Percentiles rank a stretch among this genome's conserved stretches.
Evolutionary conservation across 2,797 vertebrate species (phyloP).

Genomic region (Sciurus carolinensis): DNA sequence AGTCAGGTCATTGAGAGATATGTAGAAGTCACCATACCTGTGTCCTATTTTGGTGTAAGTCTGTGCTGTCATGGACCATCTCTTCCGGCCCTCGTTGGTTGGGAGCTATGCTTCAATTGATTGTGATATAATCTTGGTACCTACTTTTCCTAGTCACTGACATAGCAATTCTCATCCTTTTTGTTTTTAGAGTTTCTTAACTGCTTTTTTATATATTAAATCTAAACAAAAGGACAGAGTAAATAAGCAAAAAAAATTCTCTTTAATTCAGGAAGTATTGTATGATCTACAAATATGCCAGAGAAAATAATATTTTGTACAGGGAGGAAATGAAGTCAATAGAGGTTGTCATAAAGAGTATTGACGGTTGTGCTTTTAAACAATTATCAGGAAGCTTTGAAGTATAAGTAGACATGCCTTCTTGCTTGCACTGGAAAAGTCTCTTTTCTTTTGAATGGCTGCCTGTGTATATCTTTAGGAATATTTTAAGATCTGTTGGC

Average conservation of each 20-base stretch:
- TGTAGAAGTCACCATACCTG: neutral
- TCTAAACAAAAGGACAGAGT: neutral
- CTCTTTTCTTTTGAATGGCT: neutral
- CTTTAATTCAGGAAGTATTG: neutral
- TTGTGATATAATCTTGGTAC: neutral
- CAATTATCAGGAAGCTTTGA: neutral
- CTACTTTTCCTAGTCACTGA: neutral
- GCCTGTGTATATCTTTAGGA: neutral
- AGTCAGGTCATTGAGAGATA: neutral
- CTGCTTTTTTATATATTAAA: constrained; percentile 7
- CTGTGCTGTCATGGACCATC: neutral
- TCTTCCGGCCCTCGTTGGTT: neutral
- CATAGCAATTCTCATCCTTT: neutral
- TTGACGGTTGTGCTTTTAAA: neutral
- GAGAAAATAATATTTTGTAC: neutral
- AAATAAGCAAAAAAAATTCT: neutral
- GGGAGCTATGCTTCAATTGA: neutral
- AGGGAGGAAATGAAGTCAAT: neutral
- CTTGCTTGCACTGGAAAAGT: neutral
- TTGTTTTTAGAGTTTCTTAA: neutral
- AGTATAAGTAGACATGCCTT: neutral
- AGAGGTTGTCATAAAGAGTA: neutral
- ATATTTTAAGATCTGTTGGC: neutral
- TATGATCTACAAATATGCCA: neutral
- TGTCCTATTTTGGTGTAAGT: neutral